Evolutionary conservation across 2,888 invertebrate genomes (phyloP), one percentile per base, ranked within the genome.

Genomic region (Erebia ligea): DNA sequence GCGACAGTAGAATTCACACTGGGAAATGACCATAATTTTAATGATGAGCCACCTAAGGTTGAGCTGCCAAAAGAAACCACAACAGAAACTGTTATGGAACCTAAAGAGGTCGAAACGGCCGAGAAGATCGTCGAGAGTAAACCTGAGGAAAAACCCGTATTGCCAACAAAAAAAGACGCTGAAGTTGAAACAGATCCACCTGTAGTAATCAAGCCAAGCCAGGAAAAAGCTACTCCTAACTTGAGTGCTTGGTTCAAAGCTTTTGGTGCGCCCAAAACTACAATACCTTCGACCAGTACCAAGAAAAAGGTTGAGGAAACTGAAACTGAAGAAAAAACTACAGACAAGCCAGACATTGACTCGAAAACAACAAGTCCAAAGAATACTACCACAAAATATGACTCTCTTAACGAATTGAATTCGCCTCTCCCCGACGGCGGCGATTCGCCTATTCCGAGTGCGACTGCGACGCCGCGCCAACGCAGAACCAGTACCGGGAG

Each of bases 211-310:
- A 91, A 91, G 78, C 91, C 88, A 25, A 94, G 94, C 74, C 94
- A 95, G 79, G 94, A 95, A 74, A 96, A 96, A 84, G 96, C 96
- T 19, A 97, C 97, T 50, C 98, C 98, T 0, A 97, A 98, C 89
- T 92, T 97, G 69, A 98, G 97, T 83, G 98, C 97, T 42, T 98
- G 98, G 98, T 97, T 98, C 75, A 98, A 97, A 88, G 98, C 98
- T 0, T 98, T 98, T 84, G 98, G 98, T 11, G 96, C 97, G 0
- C 98, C 98, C 0, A 97, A 97, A 88, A 94, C 93, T 73, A 92
- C 95, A 1, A 87, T 94, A 73, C 84, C 93, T 8, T 78, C 84
- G 1, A 87, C 94, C 72, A 85, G 93, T 8, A 78, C 84, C 1
- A 94, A 94, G 62, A 96, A 96, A 83, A 97, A 96, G 84, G 82